Percentiles rank a stretch among this genome's conserved stretches.
phyloP scores from a whole-genome alignment of 2,113 vertebrate species.

The Phaetusa simplex region DNA sequence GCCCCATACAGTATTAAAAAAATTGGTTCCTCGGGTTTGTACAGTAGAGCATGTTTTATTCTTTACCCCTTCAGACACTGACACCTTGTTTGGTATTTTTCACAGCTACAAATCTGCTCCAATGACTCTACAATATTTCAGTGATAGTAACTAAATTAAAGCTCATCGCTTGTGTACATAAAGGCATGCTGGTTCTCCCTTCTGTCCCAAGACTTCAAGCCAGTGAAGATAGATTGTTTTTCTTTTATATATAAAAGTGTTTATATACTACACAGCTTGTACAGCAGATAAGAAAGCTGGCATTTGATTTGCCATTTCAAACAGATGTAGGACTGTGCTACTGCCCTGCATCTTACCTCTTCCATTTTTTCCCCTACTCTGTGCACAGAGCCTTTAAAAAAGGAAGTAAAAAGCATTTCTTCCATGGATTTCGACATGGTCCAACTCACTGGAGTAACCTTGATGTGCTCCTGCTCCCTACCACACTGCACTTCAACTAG shows the following conservation, averaged over 20 bases:
- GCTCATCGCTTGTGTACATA: neutral
- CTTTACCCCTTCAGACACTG: neutral
- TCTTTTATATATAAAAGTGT: neutral
- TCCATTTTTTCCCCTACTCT: neutral
- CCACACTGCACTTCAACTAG: neutral
- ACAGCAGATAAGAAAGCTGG: neutral
- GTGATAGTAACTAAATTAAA: neutral
- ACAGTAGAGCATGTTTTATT: neutral
- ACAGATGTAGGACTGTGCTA: neutral
- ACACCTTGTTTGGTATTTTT: neutral
- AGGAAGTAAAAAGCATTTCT: neutral
- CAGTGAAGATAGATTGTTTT: neutral
- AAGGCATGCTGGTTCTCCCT: neutral
- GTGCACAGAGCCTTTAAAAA: neutral
- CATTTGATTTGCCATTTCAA: neutral
- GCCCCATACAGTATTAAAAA: neutral
- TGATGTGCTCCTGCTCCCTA: neutral
- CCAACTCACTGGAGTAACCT: neutral
- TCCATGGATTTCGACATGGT: neutral
- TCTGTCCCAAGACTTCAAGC: neutral
- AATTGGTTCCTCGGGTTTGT: neutral
- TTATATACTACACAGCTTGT: neutral
- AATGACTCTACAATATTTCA: neutral
- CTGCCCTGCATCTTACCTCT: neutral
- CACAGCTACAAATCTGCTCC: neutral